phyloP scores from a whole-genome alignment of 1,140 invertebrate genomes.

The Nasonia vitripennis region DNA sequence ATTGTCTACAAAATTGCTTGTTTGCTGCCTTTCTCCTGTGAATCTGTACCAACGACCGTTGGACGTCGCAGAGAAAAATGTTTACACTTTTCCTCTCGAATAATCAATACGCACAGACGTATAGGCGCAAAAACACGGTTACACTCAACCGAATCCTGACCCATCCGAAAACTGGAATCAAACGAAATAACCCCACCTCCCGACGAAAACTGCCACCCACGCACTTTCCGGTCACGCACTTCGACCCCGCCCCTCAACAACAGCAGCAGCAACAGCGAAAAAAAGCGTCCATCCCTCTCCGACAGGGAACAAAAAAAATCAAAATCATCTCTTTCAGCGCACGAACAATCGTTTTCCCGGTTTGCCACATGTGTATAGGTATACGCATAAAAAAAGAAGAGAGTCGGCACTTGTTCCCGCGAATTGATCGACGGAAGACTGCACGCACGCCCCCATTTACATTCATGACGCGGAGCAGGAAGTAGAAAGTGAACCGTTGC shows the following conservation, averaged over 20 bases:
- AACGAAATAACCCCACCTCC: not conserved
- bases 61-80: too few species aligned
- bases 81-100: too few species aligned
- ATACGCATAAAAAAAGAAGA: not conserved
- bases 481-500: conserved; percentile 14
- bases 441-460: conserved; percentile 4
- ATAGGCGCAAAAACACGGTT: too few species aligned
- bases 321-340: not conserved
- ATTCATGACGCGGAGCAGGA: not conserved
- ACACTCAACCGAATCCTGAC: too few species aligned
- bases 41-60: too few species aligned
- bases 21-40: not conserved
- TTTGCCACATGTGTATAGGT: too few species aligned
- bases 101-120: too few species aligned
- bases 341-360: not conserved
- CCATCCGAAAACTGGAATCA: not conserved
- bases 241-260: too few species aligned
- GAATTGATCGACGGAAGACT: not conserved
- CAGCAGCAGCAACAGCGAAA: not conserved
- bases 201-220: not conserved
- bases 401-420: too few species aligned
- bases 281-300: not conserved
- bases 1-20: not conserved
- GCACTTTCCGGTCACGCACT: not conserved
- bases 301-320: not conserved